Evolutionary conservation across 1,140 invertebrate genomes (phyloP), one percentile per base, ranked within the genome.

Genomic region (Lordiphosa collinella): DNA sequence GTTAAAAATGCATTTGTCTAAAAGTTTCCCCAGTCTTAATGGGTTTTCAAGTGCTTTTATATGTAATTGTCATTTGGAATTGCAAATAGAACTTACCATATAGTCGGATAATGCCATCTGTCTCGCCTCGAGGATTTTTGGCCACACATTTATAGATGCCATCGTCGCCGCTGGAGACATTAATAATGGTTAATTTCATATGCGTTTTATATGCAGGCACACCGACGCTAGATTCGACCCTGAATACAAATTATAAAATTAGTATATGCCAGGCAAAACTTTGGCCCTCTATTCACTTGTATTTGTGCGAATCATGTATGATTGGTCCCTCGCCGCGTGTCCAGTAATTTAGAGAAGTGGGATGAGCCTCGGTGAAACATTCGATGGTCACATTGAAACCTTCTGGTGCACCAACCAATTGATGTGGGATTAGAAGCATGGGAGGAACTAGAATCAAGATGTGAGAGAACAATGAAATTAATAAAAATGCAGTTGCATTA

Each of bases 261-360:
- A 25, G 5, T 7, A 31, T 7, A 3, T 43, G 32, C 12, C 32
- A 36, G 11, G 16, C 6, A 52, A 37, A 11, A 4, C n/a, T 31
- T 10, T 40, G 11, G 12, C 10, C 2, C 2, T 22, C 5, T 37
- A 63, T 79, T 73, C 38, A 89, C 88, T 93, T 93, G 89, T 96
- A 96, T 90, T 97, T 97, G 44, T 90, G 89, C 37, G 93, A 95
- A 76, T 96, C 95, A 75, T 96, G 95, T 52, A 97, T 96, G 94
- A 97, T 97, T 78, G 94, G 92, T 12, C 94, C 94, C 80, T 96
- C 94, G 72, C 96, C 95, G 54, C 94, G 90, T 4, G 95, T 96
- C 96, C 96, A 98, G 89, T 97, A 97, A 90, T 97, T 97, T 35
- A 97, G 91, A 7, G 96, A 96, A 9, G 94, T 95, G 9, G 96